Conservation (phyloP, 2,888 invertebrate genomes). For the Leucozona laternaria region DNA sequence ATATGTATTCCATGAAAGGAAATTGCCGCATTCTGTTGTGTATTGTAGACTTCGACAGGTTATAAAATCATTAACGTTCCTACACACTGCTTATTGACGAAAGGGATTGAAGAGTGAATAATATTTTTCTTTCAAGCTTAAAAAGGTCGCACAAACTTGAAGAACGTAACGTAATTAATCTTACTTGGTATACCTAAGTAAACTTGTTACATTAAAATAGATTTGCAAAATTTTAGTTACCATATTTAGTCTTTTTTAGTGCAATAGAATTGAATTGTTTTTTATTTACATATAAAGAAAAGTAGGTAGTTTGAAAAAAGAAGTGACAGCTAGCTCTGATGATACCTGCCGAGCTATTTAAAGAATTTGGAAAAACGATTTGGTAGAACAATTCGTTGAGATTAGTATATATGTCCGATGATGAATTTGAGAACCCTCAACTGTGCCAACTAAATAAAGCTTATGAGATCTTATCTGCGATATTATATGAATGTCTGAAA, state of each 20-base stretch:
- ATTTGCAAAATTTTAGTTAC: background rate
- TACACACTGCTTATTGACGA: background rate
- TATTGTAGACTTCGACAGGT: background rate
- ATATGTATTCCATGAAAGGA: background rate
- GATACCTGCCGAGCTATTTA: background rate
- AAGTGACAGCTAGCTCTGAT: background rate
- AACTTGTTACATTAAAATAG: background rate
- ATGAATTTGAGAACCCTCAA: too few relatives aligned
- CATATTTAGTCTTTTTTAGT: background rate
- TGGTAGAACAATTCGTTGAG: too few relatives aligned
- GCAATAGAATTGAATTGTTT: background rate
- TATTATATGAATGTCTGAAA: too few relatives aligned
- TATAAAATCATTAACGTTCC: background rate
- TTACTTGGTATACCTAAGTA: background rate
- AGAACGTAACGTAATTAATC: background rate
- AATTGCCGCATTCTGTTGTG: background rate
- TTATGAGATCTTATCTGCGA: too few relatives aligned
- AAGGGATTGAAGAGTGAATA: background rate
- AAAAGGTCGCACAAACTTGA: background rate
- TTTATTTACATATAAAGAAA: background rate
- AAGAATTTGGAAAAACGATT: too few relatives aligned
- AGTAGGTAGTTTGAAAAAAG: background rate
- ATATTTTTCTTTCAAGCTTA: background rate
- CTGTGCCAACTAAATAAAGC: too few relatives aligned
- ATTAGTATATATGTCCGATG: too few relatives aligned